Percentiles rank a stretch among this genome's conserved stretches.
Conservation (phyloP, 2,797 vertebrate species). For the Petrocephalus schoutedeni region DNA sequence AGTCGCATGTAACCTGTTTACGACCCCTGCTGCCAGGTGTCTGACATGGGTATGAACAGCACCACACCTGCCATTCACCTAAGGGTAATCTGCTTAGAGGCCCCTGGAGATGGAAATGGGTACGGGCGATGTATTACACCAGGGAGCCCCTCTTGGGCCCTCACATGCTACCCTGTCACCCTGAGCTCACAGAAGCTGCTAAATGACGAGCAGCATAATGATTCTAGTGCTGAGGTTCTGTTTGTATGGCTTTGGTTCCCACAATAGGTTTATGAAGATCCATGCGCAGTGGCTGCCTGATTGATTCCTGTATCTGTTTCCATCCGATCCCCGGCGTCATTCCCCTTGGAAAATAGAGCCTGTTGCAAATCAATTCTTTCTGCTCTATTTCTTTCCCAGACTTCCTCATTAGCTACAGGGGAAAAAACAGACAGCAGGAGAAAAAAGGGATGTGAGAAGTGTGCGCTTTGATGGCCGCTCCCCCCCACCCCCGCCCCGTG, state of each 20-base stretch:
- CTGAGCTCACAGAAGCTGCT: neutral
- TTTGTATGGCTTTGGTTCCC: neutral
- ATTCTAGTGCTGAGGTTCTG: neutral
- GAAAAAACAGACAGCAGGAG: neutral
- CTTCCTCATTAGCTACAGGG: neutral
- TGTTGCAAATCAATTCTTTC: conserved; percentile 18
- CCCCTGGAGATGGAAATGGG: neutral
- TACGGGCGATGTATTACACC: neutral
- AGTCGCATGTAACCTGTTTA: neutral
- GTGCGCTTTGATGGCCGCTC: neutral
- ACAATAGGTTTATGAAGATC: neutral
- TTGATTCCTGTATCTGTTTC: neutral
- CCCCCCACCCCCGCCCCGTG: neutral
- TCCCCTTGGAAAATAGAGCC: neutral
- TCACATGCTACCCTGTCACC: neutral
- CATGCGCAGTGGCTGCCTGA: neutral
- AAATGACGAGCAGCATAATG: neutral
- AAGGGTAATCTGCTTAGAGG: neutral
- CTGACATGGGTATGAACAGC: neutral
- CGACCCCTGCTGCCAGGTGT: neutral
- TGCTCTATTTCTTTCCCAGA: conserved; percentile 15
- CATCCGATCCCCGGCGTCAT: neutral
- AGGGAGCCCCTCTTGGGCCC: neutral
- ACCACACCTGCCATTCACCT: neutral
- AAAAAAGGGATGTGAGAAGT: neutral